Base-by-base conservation (phyloP, 2,888 invertebrate species). In the Myopa tessellatipennis region DNA sequence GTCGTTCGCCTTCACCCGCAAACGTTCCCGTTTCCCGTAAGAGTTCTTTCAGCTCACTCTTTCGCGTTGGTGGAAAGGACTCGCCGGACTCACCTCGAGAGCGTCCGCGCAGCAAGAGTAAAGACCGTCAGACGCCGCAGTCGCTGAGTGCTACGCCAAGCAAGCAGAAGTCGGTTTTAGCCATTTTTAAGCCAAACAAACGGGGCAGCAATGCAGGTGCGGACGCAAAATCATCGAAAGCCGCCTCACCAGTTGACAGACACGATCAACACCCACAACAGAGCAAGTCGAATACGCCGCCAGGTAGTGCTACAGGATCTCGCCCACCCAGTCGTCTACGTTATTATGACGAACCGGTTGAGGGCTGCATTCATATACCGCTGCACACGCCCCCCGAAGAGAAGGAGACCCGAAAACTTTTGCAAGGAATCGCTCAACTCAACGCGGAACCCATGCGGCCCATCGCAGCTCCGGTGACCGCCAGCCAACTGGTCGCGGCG, bases 31-130 rank as follows among this genome's bases (percentile, higher is more conserved):
- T 92, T 0, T 95, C 95, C 0, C 91, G 95, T 60, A 95, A 95
- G 87, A 95, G 94, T 83, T 95, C 95, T 52, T 95, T 95, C 85
- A 93, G 94, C 78, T 95, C 95, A 4, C 88, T 96, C 65, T 96
- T 96, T 52, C 87, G 87, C 0, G 80, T 87, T 73, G 86, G 94
- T 87, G 93, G 94, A 81, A 93, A 93, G 82, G 94, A 89, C 63
- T 88, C 89, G 0, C 89, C 88, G 1, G 89, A 89, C 61, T 89
- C 89, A 4, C 89, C 89, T 0, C 85, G 89, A 4, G 89, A 90
- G 69, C 83, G 87, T 45, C 85, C 90, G 38, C 90, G 93, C 45
- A 91, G 92, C 74, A 91, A 94, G 74, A 94, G 94, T 82, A 93
- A 93, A 88, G 93, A 93, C 83, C 90, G 93, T 36, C 84, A 84